A percentile compares a stretch with the other conserved stretches of the same genome.
phyloP scores from a whole-genome alignment of 2,888 invertebrate genomes.

The Platerodrilus igneus region DNA sequence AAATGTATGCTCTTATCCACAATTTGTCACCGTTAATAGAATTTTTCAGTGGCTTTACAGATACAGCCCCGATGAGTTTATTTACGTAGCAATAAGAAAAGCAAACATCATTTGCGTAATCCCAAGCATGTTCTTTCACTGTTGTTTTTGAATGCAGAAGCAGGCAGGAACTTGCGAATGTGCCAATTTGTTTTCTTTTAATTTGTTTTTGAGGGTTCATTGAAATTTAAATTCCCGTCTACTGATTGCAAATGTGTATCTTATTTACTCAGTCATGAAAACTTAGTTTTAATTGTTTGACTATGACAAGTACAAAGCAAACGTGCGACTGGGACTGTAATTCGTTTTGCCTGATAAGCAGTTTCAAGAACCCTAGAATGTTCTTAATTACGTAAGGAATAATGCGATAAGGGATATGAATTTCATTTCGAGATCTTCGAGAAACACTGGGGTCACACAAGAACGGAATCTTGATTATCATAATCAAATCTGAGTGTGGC shows the following conservation, averaged over 20 bases:
- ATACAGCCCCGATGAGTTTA: conserved; percentile 9
- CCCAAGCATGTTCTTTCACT: conserved; percentile 37
- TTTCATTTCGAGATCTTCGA: conserved; percentile 25
- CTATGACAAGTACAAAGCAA: too few species aligned
- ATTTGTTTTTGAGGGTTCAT: conserved; percentile 44
- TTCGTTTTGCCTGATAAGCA: conserved; percentile 17
- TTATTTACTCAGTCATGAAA: too few species aligned
- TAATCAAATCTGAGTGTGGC: conserved; percentile 44
- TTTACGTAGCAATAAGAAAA: conserved; percentile 16
- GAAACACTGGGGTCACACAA: conserved; percentile 25
- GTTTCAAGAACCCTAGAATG: conserved; percentile 18
- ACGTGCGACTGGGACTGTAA: too few species aligned
- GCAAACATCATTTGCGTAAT: conserved; percentile 35
- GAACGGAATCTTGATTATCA: conserved; percentile 42
- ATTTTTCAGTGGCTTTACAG: conserved; percentile 10
- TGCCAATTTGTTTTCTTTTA: conserved; percentile 43
- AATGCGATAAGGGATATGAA: conserved; percentile 26
- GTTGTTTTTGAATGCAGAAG: conserved; percentile 28
- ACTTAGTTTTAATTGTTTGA: too few species aligned
- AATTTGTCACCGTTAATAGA: conserved; percentile 19
- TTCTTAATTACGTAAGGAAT: conserved; percentile 23
- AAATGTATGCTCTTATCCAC: conserved; percentile 22
- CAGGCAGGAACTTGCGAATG: conserved; percentile 35
- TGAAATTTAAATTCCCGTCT: too few species aligned
- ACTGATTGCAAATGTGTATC: too few species aligned